Base-by-base conservation (phyloP, 2,888 invertebrate species). In the Opisthograptis luteolata region DNA sequence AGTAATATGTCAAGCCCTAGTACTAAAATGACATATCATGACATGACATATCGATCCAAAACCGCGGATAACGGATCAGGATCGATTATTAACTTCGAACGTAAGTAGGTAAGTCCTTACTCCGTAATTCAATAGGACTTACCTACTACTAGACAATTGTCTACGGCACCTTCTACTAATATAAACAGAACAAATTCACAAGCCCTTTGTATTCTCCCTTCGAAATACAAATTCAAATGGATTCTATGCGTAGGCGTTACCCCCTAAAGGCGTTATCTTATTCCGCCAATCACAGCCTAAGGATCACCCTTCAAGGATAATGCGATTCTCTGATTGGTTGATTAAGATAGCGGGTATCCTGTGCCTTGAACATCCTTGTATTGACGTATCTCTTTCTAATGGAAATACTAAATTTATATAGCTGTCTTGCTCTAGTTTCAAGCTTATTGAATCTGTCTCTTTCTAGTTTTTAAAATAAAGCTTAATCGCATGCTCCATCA, bases 261-360 rank as follows among this genome's bases (percentile, higher is more conserved):
- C 59, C 60, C 64, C 58, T 30, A 56, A 54, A 81, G 82, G 84
- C 84, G 15, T 83, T 87, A 76, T 89, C 87, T 87, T 51, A 65
- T 55, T 55, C 73, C 47, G 58, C 89, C 89, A 89, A 90, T 88
- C 76, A 73, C 61, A 68, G 64, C 51, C 32, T 67, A 74, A 86
- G 85, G 84, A 87, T 87, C 71, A 73, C 78, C 82, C 81, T 84
- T 66, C 45, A 82, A 89, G 89, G 88, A 89, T 83, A 87, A 76
- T 55, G 62, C 60, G 57, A 42, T 32, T 34, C 55, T 62, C 58
- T 64, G 72, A 90, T 87, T 88, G 88, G 89, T 62, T 45, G 55
- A 56, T 61, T 72, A 66, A 79, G 68, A 66, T 73, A 72, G 68
- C 68, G 68, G 79, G n/a, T n/a, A n/a, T n/a, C n/a, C n/a, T n/a